phyloP scores from a whole-genome alignment of 1,140 invertebrate genomes.

The Lysiphlebus fabarum region DNA sequence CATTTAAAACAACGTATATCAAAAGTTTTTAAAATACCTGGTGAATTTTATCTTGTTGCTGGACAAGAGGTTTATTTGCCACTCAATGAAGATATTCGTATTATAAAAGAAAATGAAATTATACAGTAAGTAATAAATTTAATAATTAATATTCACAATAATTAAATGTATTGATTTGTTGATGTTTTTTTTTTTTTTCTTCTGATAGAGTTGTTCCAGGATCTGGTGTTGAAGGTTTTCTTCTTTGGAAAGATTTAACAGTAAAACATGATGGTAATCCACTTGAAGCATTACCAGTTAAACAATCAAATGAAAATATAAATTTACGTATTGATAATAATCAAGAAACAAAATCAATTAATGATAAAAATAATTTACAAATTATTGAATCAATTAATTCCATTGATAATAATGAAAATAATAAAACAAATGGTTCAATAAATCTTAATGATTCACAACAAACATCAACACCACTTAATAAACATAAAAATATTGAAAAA shows the following conservation, averaged over 20 bases:
- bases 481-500: too few species aligned
- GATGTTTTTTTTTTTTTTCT: neutral
- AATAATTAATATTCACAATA: neutral
- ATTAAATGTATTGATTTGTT: neutral
- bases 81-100: constrained; percentile 37
- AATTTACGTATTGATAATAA: too few species aligned
- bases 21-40: constrained; percentile 33
- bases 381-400: too few species aligned
- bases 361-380: too few species aligned
- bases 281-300: too few species aligned
- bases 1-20: constrained; percentile 34
- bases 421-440: too few species aligned
- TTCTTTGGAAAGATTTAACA: neutral
- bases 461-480: too few species aligned
- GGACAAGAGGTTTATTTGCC: constrained; percentile 37
- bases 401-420: too few species aligned
- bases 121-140: constrained; percentile 28
- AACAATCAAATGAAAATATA: too few species aligned
- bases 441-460: too few species aligned
- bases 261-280: neutral
- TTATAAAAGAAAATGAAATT: constrained; percentile 34
- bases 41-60: constrained; percentile 37
- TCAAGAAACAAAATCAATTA: too few species aligned
- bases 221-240: constrained; percentile 2
- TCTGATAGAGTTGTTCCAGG: constrained; percentile 14